Base-by-base conservation (phyloP, 2,797 vertebrate genomes). In the Holocentrus rufus region DNA sequence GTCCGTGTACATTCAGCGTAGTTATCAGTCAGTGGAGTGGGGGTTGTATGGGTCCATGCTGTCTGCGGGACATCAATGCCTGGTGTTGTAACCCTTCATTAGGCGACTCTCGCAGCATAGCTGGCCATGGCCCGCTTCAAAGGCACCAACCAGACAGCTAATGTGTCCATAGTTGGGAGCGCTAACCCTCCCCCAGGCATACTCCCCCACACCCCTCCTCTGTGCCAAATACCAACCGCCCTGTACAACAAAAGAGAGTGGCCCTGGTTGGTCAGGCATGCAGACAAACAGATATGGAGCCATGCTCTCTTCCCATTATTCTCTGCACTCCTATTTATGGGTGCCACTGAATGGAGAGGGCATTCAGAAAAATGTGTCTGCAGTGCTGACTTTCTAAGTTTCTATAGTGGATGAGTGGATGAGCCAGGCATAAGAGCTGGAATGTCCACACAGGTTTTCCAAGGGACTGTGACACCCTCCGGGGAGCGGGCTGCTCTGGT, bases 21-120 rank as follows among this genome's bases (percentile, higher is more conserved):
- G 18, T 62, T 5, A 67, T 49, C 62, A 69, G 61, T 69, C 78
- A 58, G 58, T 36, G 30, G 27, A 27, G 42, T 49, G 50, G 63
- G 49, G 62, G 14, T 58, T 65, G 61, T 72, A 72, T 64, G 34
- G 78, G 50, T 70, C 61, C 53, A 67, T 49, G 27, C 72, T 83
- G 76, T 78, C 81, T 78, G 79, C 74, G 79, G 82, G 72, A 72
- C 56, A 46, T 77, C 78, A 63, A 64, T 79, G 63, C 42, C 71
- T 84, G 74, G 55, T 86, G 71, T 77, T 84, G 76, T 80, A 87
- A 83, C 73, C 79, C 62, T 72, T 81, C 69, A 59, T 85, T 84
- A 86, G 85, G 59, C 88, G 84, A 82, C 83, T 85, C 77, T 74
- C 70, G 47, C 59, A 80, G 82, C 67, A 84, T 71, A 81, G 74